A percentile compares a stretch with the other conserved stretches of the same genome.
These are phyloP conservation scores for Gonioctena quinquepunctata DNA, from an alignment of 1,140 invertebrate genomes.

Conservation along the genomic window DNA sequence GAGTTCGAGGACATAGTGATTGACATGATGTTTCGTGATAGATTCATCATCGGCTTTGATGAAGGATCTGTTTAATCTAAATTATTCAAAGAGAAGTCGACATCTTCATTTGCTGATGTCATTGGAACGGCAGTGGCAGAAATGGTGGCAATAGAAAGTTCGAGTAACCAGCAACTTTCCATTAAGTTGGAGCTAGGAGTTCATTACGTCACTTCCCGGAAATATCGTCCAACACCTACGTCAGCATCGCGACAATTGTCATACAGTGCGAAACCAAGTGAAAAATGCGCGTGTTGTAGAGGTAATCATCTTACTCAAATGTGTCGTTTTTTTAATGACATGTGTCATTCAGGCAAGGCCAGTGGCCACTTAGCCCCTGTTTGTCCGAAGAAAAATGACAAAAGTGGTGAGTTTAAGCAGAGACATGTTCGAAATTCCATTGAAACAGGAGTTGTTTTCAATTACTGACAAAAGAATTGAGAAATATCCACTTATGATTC, in stretches of 20 bases:
- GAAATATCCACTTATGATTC: neutral
- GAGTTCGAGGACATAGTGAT: constrained; percentile 4
- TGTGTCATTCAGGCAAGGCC: neutral
- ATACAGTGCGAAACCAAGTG: neutral
- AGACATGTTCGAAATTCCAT: constrained; percentile 2
- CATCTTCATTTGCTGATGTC: neutral
- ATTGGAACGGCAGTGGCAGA: neutral
- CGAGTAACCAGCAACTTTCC: neutral
- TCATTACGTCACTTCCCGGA: neutral
- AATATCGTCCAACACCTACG: neutral
- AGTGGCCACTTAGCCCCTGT: neutral
- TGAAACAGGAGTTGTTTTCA: constrained; percentile 6
- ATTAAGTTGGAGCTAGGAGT: neutral
- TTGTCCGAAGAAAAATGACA: neutral
- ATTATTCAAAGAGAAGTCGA: neutral
- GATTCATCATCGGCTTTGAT: constrained; percentile 13
- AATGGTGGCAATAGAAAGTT: neutral
- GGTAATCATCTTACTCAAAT: neutral
- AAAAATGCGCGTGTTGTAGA: neutral
- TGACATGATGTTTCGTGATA: neutral
- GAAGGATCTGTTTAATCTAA: neutral
- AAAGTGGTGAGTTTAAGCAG: neutral
- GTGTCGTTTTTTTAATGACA: neutral
- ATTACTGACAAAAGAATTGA: neutral
- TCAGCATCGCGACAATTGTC: neutral